These are phyloP conservation scores for Crematogaster levior DNA, from an alignment of 2,888 invertebrate genomes.

Conservation along the genomic window DNA sequence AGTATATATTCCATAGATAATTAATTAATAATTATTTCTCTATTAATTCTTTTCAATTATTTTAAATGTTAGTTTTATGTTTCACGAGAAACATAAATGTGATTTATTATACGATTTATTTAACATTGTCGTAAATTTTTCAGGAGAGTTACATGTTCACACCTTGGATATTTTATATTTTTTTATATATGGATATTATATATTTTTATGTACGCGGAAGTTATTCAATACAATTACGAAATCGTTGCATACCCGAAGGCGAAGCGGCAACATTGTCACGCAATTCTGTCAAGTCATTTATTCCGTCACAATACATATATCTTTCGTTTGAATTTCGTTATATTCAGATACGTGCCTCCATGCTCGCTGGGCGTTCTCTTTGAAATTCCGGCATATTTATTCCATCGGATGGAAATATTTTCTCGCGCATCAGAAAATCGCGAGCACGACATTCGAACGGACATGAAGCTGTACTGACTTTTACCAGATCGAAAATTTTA, in stretches of 20 bases:
- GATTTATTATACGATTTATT: not conserved
- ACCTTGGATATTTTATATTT: constrained; percentile 5
- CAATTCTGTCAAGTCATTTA: constrained; percentile 48
- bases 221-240: constrained; percentile 28
- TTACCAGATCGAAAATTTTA: constrained; percentile 15
- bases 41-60: not conserved
- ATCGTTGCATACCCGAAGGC: not conserved
- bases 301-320: constrained; percentile 44
- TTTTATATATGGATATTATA: too few relatives aligned
- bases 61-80: not conserved
- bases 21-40: not conserved
- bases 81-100: not conserved
- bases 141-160: not conserved
- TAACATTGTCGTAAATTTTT: not conserved
- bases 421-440: constrained; percentile 39
- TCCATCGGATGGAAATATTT: constrained; percentile 46
- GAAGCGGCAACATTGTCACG: constrained; percentile 8
- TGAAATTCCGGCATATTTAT: constrained; percentile 55
- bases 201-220: not conserved
- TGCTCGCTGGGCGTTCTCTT: constrained; percentile 4
- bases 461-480: constrained; percentile 9
- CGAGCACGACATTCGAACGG: constrained; percentile 23
- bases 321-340: constrained; percentile 46
- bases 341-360: constrained; percentile 27
- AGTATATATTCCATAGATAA: not conserved